phyloP scores from a whole-genome alignment of 2,113 vertebrate species.

The Ptilorrhoa leucosticta region DNA sequence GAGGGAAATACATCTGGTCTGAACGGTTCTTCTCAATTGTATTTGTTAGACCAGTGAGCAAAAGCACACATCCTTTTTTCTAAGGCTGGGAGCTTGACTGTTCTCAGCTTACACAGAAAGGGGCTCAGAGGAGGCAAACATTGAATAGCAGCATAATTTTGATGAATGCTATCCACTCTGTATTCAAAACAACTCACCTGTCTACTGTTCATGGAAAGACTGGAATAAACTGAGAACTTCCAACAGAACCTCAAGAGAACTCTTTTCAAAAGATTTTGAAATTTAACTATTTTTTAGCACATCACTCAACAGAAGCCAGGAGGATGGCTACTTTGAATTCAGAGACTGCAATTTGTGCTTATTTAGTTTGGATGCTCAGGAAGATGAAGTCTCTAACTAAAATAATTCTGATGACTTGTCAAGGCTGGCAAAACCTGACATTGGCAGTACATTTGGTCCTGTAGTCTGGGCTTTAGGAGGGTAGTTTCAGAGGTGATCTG shows the following conservation, averaged over 20 bases:
- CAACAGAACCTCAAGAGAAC: background rate
- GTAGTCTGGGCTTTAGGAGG: background rate
- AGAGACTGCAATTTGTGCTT: background rate
- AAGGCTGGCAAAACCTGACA: background rate
- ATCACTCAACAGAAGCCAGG: background rate
- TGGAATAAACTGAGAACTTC: background rate
- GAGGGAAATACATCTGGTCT: background rate
- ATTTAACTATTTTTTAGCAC: background rate
- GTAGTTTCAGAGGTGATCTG: background rate
- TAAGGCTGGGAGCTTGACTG: background rate
- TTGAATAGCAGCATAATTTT: background rate
- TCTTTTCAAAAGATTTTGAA: background rate
- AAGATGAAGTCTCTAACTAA: background rate
- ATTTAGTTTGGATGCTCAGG: background rate
- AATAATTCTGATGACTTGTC: slow-evolving; percentile 1
- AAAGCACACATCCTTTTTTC: background rate
- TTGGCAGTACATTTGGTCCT: background rate
- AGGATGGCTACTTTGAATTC: background rate
- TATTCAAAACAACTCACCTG: background rate
- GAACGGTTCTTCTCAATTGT: background rate
- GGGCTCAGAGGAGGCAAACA: background rate
- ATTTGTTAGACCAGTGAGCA: background rate
- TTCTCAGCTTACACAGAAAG: background rate
- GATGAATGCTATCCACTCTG: background rate
- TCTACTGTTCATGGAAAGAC: background rate